Base-by-base conservation (phyloP, 1,140 invertebrate genomes). In the Orius insidiosus region DNA sequence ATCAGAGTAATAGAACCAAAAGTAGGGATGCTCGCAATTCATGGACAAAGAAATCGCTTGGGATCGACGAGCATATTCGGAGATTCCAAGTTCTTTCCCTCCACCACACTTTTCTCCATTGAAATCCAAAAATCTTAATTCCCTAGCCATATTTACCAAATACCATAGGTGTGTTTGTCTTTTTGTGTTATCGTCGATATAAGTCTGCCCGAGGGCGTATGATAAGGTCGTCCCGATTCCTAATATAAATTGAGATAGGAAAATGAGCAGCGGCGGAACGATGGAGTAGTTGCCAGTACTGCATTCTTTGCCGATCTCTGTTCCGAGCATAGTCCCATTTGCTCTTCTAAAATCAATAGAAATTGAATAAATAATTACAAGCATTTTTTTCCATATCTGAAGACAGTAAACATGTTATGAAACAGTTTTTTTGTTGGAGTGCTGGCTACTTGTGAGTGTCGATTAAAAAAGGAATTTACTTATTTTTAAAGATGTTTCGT, bases 161-260 rank as follows among this genome's bases (percentile, higher is more conserved):
- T 33, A 78, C 58, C 52, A 75, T 63, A 0, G 77, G 76, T 0
- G 74, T 74, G 53, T 75, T 74, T 10, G 69, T 74, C 52, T 76
- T 74, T 53, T 76, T 74, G 74, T 73, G 51, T 78, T 79, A 48
- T 80, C 77, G 55, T 80, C 77, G 42, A 80, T 54, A 53, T 79
- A 80, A 1, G 76, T 73, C 51, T 76, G 72, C 1, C 77, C 76
- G 11, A 80, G 58, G 2, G 71, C 69, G 56, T 74, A 78, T 57
- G 77, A 78, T 13, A 79, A 55, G 0, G 76, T 76, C 14, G 74
- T 74, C 13, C 76, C 76, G 46, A 80, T 75, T 8, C 77, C 76
- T 13, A 76, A 63, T 33, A 79, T 68, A 53, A 79, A 78, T 56
- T 79, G 75, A 0, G 76, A 78, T 14, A 76, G 50, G 49, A 80